A percentile compares a stretch with the other conserved stretches of the same genome.
phyloP scores from a whole-genome alignment of 2,888 invertebrate genomes.

The Nasonia oneida region DNA sequence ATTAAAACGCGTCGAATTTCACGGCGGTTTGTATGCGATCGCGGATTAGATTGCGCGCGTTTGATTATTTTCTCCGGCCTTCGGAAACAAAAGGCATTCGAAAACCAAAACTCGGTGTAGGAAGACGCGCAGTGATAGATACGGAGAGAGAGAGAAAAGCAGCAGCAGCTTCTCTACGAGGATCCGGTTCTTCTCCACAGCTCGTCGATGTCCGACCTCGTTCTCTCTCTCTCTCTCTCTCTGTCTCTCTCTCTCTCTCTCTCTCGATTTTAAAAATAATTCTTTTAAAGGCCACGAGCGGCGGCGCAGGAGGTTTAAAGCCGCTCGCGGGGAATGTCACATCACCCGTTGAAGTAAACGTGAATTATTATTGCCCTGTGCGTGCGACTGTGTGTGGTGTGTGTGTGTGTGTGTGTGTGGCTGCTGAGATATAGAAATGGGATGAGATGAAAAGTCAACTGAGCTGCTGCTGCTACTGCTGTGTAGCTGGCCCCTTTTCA shows the following conservation, averaged over 20 bases:
- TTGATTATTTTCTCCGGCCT: background rate
- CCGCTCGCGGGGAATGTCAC: conserved; percentile 34
- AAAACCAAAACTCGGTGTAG: background rate
- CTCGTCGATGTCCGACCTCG: conserved; percentile 27
- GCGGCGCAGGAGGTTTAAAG: conserved; percentile 18
- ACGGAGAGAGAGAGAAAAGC: background rate
- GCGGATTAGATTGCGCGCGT: background rate
- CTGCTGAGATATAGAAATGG: conserved; percentile 7
- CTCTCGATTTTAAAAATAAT: conserved; percentile 34
- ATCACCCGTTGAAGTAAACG: conserved; percentile 40
- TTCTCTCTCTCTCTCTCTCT: conserved; percentile 31
- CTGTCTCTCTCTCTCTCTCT: conserved; percentile 29
- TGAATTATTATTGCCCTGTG: conserved; percentile 49
- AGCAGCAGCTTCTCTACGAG: background rate
- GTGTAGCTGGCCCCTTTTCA: conserved; percentile 41
- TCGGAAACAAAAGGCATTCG: background rate
- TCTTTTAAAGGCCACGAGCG: conserved; percentile 34
- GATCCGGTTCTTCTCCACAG: conserved; percentile 42
- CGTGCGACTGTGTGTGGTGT: background rate
- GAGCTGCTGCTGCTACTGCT: background rate
- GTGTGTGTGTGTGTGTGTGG: background rate
- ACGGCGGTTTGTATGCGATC: conserved; percentile 15
- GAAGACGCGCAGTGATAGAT: background rate
- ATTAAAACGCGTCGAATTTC: conserved; percentile 44
- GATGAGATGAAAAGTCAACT: conserved; percentile 32